Evolutionary conservation across 1,140 invertebrate genomes (phyloP).

Genomic region (Bombus superbus): DNA sequence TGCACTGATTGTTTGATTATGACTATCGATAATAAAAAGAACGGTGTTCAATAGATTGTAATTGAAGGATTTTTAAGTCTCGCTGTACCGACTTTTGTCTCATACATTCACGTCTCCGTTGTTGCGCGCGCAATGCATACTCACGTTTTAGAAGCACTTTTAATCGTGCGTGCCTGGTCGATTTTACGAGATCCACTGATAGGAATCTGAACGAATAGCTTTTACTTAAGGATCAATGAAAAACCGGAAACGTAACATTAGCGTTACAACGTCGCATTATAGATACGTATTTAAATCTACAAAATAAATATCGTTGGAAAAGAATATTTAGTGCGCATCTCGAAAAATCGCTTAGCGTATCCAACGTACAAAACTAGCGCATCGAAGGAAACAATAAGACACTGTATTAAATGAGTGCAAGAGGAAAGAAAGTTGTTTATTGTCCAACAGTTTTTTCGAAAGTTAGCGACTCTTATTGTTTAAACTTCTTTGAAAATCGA

Average conservation of each 20-base stretch:
- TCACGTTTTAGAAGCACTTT: slow-evolving; percentile 17
- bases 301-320: background rate
- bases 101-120: slow-evolving; percentile 49
- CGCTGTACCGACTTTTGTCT: slow-evolving; percentile 59
- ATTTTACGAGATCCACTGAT: slow-evolving; percentile 52
- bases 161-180: slow-evolving; percentile 2
- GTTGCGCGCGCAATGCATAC: slow-evolving; percentile 21
- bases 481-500: background rate
- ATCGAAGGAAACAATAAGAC: slow-evolving; percentile 1
- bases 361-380: slow-evolving; percentile 30
- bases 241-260: background rate
- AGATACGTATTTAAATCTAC: background rate
- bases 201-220: background rate
- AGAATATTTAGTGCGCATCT: slow-evolving; percentile 2
- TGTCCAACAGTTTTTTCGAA: background rate
- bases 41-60: slow-evolving; percentile 83
- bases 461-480: background rate
- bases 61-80: slow-evolving; percentile 71
- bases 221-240: background rate
- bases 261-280: background rate
- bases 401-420: slow-evolving; percentile 3
- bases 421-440: background rate
- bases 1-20: slow-evolving; percentile 83
- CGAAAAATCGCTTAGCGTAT: slow-evolving; percentile 15
- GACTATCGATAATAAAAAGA: slow-evolving; percentile 82